phyloP scores from a whole-genome alignment of 2,113 vertebrate species.

The Proterorhinus semilunaris region DNA sequence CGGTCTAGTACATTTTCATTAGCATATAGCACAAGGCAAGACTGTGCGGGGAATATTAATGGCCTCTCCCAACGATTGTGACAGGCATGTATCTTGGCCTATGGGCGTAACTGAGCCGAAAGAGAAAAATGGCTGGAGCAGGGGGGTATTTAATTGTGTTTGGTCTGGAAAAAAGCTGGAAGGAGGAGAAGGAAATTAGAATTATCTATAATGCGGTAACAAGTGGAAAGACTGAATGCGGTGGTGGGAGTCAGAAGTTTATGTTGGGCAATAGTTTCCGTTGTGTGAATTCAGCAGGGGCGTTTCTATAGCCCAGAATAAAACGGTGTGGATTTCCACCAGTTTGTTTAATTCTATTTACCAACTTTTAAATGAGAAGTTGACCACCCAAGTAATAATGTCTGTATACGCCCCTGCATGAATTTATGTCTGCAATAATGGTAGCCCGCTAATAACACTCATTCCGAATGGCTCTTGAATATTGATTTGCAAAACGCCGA shows the following conservation, averaged over 20 bases:
- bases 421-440: conserved; percentile 1
- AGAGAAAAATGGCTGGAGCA: conserved; percentile 45
- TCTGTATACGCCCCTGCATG: background rate
- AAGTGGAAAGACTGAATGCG: conserved; percentile 32
- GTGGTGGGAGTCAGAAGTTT: background rate
- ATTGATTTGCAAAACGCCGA: conserved; percentile 19
- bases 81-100: conserved; percentile 52
- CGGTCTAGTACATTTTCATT: conserved; percentile 53
- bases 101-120: conserved; percentile 54
- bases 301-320: too few species aligned
- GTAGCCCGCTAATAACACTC: conserved; percentile 24
- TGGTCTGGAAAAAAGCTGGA: conserved; percentile 43
- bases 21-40: conserved; percentile 50
- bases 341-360: too few species aligned
- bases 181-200: conserved; percentile 61
- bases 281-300: too few species aligned
- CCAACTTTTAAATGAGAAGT: too few species aligned
- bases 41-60: conserved; percentile 65
- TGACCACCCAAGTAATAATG: too few species aligned
- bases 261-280: background rate
- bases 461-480: conserved; percentile 32
- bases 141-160: conserved; percentile 65
- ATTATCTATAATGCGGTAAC: conserved; percentile 65
- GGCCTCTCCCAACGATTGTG: conserved; percentile 46
- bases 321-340: too few species aligned